Evolutionary conservation across 2,797 vertebrate genomes (phyloP).

Genomic region (Squalus acanthias): DNA sequence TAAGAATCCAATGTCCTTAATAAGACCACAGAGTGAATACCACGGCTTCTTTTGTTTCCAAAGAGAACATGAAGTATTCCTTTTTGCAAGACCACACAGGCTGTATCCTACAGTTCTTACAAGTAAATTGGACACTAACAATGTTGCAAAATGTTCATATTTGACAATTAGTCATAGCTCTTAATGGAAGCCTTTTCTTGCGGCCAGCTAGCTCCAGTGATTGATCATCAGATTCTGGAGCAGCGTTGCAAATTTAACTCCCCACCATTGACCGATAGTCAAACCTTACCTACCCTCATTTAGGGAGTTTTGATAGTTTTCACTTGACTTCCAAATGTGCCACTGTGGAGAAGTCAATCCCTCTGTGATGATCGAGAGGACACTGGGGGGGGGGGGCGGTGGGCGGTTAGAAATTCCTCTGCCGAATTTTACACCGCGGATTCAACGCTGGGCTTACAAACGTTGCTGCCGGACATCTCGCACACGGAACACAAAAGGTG

Average conservation of each 20-base stretch:
- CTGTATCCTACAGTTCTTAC: neutral
- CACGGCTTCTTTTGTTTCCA: neutral
- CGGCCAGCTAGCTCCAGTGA: neutral
- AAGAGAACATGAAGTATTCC: neutral
- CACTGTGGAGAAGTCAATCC: neutral
- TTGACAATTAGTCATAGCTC: neutral
- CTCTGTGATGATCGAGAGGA: neutral
- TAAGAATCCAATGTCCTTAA: neutral
- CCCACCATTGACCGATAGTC: neutral
- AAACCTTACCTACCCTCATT: neutral
- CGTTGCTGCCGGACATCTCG: neutral
- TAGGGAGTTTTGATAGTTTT: neutral
- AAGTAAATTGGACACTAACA: neutral
- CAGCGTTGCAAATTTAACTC: neutral
- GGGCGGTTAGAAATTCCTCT: neutral
- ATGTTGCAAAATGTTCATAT: conserved; percentile 23
- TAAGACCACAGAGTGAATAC: neutral
- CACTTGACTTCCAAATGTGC: too few species aligned
- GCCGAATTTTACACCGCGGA: neutral
- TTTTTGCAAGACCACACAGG: conserved; percentile 14
- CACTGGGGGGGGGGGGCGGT: neutral
- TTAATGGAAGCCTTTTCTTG: neutral
- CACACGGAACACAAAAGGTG: neutral
- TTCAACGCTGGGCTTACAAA: neutral
- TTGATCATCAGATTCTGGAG: neutral